A percentile compares a stretch with the other conserved stretches of the same genome.
phyloP scores from a whole-genome alignment of 2,113 vertebrate genomes.

The Oophaga pumilio region DNA sequence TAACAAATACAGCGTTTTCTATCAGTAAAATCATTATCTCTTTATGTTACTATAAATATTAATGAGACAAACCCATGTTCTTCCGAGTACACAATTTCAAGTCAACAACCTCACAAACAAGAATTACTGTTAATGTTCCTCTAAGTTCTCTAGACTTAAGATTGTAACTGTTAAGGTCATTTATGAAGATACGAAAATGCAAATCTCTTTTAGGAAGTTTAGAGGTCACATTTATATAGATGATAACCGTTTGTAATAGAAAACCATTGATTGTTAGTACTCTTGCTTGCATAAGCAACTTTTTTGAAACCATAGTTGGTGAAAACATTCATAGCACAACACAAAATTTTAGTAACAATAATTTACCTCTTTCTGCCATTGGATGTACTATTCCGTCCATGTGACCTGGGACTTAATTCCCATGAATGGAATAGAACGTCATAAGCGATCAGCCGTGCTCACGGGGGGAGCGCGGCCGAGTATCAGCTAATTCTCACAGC shows the following conservation, averaged over 20 bases:
- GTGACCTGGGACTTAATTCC: too few species aligned
- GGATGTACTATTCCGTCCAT: too few species aligned
- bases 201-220: neutral
- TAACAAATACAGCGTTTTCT: neutral
- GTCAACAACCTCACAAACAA: neutral
- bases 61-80: conserved; percentile 10
- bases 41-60: conserved; percentile 19
- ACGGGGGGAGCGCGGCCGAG: too few species aligned
- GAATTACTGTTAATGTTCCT: neutral
- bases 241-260: neutral
- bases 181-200: neutral
- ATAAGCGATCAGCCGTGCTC: too few species aligned
- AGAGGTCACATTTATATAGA: neutral
- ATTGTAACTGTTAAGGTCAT: neutral
- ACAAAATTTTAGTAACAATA: too few species aligned
- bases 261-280: neutral
- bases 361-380: too few species aligned
- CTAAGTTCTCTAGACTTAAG: neutral
- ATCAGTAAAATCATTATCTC: neutral
- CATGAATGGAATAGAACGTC: too few species aligned
- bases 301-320: too few species aligned
- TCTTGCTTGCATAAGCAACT: too few species aligned
- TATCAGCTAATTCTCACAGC: too few species aligned
- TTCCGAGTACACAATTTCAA: conserved; percentile 13
- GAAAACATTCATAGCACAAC: too few species aligned